Base-by-base conservation (phyloP, 2,888 invertebrate genomes). In the Crematogaster levior region DNA sequence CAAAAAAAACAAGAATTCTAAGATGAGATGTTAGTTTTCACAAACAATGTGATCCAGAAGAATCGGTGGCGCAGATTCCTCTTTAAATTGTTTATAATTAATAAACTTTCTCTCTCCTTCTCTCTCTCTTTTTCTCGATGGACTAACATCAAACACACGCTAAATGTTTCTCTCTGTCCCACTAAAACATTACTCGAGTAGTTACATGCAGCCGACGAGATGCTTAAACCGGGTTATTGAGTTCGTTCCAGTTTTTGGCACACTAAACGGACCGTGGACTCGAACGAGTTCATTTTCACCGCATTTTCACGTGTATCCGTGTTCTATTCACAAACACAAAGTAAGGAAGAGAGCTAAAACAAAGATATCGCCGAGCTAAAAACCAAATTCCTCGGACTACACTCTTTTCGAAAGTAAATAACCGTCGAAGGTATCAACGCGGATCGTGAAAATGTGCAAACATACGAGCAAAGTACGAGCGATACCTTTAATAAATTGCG, bases 361-460 rank as follows among this genome's bases (percentile, higher is more conserved):
- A 56, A 53, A 56, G 56, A 58, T 15, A n/a, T 58, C 56, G 1
- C 27, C 43, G n/a, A 12, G 58, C 58, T 58, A 70, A 70, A 79
- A 15, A 6, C 12, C 40, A 18, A 12, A 27, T 70, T 58, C 2
- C 56, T 12, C 56, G 12, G 15, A 30, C 40, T 65, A 53, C 56
- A 56, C 18, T 65, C 37, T 3, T 34, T 58, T 46, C 40, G 34
- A 58, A 58, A 27, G 27, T 72, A 70, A 72, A 72, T 79, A 58
- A 79, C 43, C 43, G 18, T 30, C 58, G 70, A 72, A 74, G 24
- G n/a, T 81, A 83, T 83, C 73, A 60, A 46, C 66, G 40, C 15
- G 21, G 61, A 53, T 72, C 53, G 46, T 65, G 40, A 70, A 70
- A 60, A 46, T 48, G 63, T 53, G 82, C 60, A 72, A 56, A 84